These are phyloP conservation scores for Adrianichthys oophorus DNA, from an alignment of 2,797 vertebrate species.

Conservation along the genomic window DNA sequence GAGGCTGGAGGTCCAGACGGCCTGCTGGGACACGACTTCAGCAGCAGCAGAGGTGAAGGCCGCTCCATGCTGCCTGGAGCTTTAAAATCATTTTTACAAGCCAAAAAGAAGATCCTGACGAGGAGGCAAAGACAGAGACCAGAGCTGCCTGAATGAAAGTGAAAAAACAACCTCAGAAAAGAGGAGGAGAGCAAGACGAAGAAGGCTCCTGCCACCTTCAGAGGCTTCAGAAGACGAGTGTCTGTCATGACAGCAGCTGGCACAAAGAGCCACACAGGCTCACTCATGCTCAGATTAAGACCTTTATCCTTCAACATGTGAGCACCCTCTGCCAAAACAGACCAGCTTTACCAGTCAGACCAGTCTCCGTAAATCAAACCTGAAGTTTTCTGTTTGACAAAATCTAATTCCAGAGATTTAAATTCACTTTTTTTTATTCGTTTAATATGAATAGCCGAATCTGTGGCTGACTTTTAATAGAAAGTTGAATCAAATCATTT, in stretches of 20 bases:
- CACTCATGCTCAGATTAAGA: constrained; percentile 29
- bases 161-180: constrained; percentile 15
- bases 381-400: neutral
- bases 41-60: too few relatives aligned
- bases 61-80: too few relatives aligned
- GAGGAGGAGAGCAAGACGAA: constrained; percentile 1
- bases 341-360: constrained; percentile 13
- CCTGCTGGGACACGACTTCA: too few relatives aligned
- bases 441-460: too few relatives aligned
- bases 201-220: constrained; percentile 50
- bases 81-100: neutral
- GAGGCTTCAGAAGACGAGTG: constrained; percentile 56
- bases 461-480: too few relatives aligned
- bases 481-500: too few relatives aligned
- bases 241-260: constrained; percentile 37
- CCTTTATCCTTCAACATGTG: constrained; percentile 30
- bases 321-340: constrained; percentile 12
- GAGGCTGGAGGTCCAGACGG: too few relatives aligned
- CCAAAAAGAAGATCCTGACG: constrained; percentile 10
- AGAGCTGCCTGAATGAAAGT: constrained; percentile 22
- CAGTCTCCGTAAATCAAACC: neutral
- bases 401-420: neutral
- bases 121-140: constrained; percentile 13
- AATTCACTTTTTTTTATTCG: neutral
- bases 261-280: constrained; percentile 18